Evolutionary conservation across 2,113 vertebrate species (phyloP).

Genomic region (Cololabis saira): DNA sequence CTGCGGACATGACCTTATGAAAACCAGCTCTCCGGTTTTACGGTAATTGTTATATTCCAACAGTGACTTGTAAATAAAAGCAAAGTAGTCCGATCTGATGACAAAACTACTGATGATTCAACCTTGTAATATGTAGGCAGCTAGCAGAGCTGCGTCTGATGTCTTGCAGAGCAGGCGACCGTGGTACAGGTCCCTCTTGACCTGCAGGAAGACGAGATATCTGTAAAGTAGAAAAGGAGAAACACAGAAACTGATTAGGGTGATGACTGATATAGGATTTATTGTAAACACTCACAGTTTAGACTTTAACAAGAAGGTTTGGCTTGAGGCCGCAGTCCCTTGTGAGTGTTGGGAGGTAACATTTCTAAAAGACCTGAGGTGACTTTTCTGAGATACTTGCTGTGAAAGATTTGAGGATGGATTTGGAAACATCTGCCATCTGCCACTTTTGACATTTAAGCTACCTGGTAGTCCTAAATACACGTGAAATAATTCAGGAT

Average conservation of each 20-base stretch:
- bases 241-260: slow-evolving; percentile 33
- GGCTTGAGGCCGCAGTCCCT: too few species aligned
- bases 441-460: too few species aligned
- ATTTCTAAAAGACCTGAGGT: too few species aligned
- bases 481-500: too few species aligned
- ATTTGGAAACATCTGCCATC: too few species aligned
- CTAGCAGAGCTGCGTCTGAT: slow-evolving; percentile 92
- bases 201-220: slow-evolving; percentile 98
- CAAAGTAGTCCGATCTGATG: neutral
- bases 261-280: slow-evolving; percentile 19
- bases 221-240: slow-evolving; percentile 81
- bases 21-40: neutral
- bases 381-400: too few species aligned
- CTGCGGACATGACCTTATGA: too few species aligned
- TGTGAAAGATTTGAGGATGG: too few species aligned
- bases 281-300: neutral
- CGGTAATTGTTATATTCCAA: neutral
- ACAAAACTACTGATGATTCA: slow-evolving; percentile 26
- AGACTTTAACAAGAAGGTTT: neutral
- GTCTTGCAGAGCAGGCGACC: slow-evolving; percentile 97
- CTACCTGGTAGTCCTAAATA: too few species aligned
- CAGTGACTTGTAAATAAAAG: neutral
- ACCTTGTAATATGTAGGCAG: slow-evolving; percentile 98
- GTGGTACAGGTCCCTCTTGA: slow-evolving; percentile 98
- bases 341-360: too few species aligned